These are phyloP conservation scores for Fukomys damarensis DNA, from an alignment of 2,113 vertebrate species.

Conservation along the genomic window DNA sequence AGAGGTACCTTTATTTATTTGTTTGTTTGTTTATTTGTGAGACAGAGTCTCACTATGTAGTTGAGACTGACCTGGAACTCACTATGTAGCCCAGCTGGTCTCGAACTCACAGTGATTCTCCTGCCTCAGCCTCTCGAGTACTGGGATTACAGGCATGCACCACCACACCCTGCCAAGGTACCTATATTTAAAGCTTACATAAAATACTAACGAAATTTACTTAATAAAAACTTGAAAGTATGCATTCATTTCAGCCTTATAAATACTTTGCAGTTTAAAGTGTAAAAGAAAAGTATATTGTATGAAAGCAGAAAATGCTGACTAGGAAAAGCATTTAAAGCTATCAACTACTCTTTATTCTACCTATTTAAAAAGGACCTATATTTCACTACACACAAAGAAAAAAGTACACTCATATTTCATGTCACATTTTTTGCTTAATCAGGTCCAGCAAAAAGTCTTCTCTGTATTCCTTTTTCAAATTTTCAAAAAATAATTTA, in stretches of 20 bases:
- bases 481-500: neutral
- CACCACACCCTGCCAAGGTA: too few relatives aligned
- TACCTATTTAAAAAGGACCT: constrained; percentile 7
- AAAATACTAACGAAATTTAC: neutral
- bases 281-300: constrained; percentile 40
- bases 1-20: neutral
- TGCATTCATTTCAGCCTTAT: constrained; percentile 41
- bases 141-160: too few relatives aligned
- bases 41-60: too few relatives aligned
- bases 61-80: too few relatives aligned
- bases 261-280: constrained; percentile 40
- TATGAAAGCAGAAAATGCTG: constrained; percentile 13
- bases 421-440: constrained; percentile 30
- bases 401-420: constrained; percentile 19
- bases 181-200: neutral
- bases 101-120: too few relatives aligned
- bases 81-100: too few relatives aligned
- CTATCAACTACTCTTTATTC: neutral
- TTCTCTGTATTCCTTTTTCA: neutral
- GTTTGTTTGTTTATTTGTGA: too few relatives aligned
- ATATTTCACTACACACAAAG: neutral
- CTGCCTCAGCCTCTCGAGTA: too few relatives aligned
- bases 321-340: neutral
- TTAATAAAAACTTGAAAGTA: constrained; percentile 46
- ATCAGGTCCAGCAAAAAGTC: neutral